Evolutionary conservation across 2,113 vertebrate species (phyloP).

Genomic region (Anguilla rostrata): DNA sequence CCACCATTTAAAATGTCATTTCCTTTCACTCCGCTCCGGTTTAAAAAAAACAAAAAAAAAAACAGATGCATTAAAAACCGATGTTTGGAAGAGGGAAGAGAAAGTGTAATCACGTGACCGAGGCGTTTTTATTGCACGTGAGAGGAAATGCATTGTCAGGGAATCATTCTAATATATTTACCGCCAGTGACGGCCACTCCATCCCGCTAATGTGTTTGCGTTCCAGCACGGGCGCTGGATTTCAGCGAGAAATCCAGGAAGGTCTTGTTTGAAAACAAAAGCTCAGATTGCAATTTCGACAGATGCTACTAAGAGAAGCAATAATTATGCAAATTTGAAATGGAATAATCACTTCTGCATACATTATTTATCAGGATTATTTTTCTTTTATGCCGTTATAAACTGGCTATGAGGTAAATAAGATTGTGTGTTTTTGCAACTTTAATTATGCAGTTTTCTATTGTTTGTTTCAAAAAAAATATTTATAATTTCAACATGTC

Average conservation of each 20-base stretch:
- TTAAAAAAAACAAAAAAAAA: not conserved
- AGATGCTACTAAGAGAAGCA: slow-evolving; percentile 64
- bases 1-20: not conserved
- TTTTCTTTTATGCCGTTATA: slow-evolving; percentile 66
- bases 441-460: slow-evolving; percentile 74
- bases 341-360: slow-evolving; percentile 70
- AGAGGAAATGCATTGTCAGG: not conserved
- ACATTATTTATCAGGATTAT: slow-evolving; percentile 77
- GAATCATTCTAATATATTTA: not conserved
- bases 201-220: slow-evolving; percentile 53
- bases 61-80: not conserved
- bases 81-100: not conserved
- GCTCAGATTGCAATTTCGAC: slow-evolving; percentile 58
- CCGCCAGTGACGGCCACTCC: slow-evolving; percentile 40
- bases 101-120: not conserved
- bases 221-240: slow-evolving; percentile 7
- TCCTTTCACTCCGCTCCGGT: slow-evolving; percentile 2
- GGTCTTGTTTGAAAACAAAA: slow-evolving; percentile 34
- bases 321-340: slow-evolving; percentile 77
- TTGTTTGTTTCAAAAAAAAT: slow-evolving; percentile 68
- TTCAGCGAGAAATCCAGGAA: slow-evolving; percentile 47
- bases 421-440: slow-evolving; percentile 59
- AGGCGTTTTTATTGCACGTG: not conserved
- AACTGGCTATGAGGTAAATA: slow-evolving; percentile 70
- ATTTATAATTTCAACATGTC: slow-evolving; percentile 70